These are phyloP conservation scores for Trachops cirrhosus DNA, from an alignment of 2,797 vertebrate genomes.

Conservation along the genomic window DNA sequence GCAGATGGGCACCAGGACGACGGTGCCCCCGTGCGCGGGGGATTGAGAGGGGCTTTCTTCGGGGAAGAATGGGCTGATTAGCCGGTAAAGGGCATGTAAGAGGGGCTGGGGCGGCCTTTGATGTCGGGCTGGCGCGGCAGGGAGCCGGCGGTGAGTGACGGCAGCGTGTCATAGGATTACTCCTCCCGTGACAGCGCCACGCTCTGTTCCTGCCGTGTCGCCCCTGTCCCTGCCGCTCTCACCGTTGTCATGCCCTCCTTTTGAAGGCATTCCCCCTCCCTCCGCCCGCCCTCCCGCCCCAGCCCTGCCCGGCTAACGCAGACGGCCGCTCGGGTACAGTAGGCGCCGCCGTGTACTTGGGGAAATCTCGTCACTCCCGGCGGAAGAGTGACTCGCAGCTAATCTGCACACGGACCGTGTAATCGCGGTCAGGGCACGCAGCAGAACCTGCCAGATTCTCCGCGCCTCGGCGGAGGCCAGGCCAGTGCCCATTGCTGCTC, in stretches of 20 bases:
- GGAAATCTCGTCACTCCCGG: conserved; percentile 70
- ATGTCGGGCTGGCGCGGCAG: conserved; percentile 83
- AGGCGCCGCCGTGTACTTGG: conserved; percentile 55
- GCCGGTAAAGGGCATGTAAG: conserved; percentile 86
- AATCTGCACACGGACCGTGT: conserved; percentile 69
- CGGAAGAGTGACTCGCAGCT: conserved; percentile 71
- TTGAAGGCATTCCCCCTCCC: conserved; percentile 63
- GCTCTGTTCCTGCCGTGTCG: conserved; percentile 82
- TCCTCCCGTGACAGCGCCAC: conserved; percentile 74
- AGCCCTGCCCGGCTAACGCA: conserved; percentile 62
- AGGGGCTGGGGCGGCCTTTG: conserved; percentile 86
- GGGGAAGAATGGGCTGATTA: conserved; percentile 87
- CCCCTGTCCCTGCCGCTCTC: conserved; percentile 75
- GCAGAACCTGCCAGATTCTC: conserved; percentile 59
- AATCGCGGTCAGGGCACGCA: conserved; percentile 63
- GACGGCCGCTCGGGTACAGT: conserved; percentile 63
- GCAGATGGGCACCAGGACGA: conserved; percentile 87
- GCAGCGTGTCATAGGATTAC: conserved; percentile 86
- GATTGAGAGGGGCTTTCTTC: conserved; percentile 86
- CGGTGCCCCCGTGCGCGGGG: conserved; percentile 82
- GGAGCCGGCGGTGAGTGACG: conserved; percentile 82
- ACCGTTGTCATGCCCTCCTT: conserved; percentile 72
- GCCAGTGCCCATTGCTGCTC: conserved; percentile 53
- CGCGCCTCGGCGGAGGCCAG: conserved; percentile 56
- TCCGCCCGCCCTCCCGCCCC: conserved; percentile 51